Evolutionary conservation across 2,888 invertebrate species (phyloP).

Genomic region (Diplazon laetatorius): DNA sequence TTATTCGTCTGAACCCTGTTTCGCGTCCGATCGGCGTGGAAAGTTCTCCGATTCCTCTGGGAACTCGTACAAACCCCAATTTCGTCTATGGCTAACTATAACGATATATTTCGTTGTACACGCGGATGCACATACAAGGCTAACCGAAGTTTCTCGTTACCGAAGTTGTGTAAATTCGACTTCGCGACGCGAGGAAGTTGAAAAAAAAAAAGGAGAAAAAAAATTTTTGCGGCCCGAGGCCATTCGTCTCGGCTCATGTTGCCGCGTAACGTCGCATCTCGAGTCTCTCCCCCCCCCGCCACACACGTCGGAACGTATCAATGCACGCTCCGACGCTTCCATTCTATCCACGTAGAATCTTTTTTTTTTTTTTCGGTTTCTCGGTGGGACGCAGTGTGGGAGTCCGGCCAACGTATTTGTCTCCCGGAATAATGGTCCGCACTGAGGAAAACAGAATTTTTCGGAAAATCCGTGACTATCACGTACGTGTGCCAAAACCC

Average conservation of each 20-base stretch:
- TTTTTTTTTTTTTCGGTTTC: neutral
- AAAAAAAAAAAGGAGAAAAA: neutral
- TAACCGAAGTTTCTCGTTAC: conserved; percentile 25
- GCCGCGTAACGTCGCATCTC: neutral
- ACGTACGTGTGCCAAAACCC: conserved; percentile 12
- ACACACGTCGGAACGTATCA: conserved; percentile 17
- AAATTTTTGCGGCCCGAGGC: neutral
- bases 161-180: conserved; percentile 17
- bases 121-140: neutral
- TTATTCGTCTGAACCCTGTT: neutral
- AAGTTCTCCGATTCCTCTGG: conserved; percentile 3
- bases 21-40: neutral
- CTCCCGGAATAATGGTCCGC: conserved; percentile 7
- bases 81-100: neutral
- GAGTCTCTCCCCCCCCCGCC: neutral
- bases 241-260: neutral
- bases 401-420: conserved; percentile 35
- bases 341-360: conserved; percentile 23
- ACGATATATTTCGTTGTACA: neutral
- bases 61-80: conserved; percentile 33
- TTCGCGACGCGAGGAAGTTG: too few species aligned
- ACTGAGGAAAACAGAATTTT: neutral
- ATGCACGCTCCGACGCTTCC: conserved; percentile 25
- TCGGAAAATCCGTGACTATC: neutral
- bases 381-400: conserved; percentile 1